Percentiles rank a stretch among this genome's conserved stretches.
Conservation (phyloP, 2,888 invertebrate genomes). For the Auanema sp. region DNA sequence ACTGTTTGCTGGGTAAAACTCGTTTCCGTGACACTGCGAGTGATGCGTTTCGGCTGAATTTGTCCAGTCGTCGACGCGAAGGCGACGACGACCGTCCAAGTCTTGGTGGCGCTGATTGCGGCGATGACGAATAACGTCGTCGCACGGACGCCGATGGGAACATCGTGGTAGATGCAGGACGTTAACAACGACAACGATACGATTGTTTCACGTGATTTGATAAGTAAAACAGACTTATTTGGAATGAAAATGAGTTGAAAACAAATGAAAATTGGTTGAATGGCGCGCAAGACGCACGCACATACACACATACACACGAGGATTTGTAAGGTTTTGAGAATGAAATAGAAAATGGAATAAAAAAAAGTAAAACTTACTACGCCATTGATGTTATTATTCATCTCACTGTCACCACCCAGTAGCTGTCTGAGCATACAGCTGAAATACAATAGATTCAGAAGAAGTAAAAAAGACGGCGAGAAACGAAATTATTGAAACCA, state of each 20-base stretch:
- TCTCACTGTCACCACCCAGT: slow-evolving; percentile 1
- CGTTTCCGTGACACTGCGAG: too few relatives aligned
- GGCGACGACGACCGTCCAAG: too few relatives aligned
- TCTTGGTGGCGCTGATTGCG: too few relatives aligned
- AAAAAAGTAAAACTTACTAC: slow-evolving; percentile 2
- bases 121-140: too few relatives aligned
- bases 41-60: too few relatives aligned
- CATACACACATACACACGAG: not conserved
- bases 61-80: too few relatives aligned
- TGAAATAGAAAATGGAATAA: not conserved
- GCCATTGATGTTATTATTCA: slow-evolving; percentile 6
- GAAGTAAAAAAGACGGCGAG: too few relatives aligned
- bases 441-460: not conserved
- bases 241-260: slow-evolving; percentile 1
- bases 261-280: not conserved
- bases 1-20: too few relatives aligned
- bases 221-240: not conserved
- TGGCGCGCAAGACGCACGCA: not conserved
- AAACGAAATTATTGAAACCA: too few relatives aligned
- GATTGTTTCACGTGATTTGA: not conserved
- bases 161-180: slow-evolving; percentile 2
- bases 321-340: not conserved
- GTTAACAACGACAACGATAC: too few relatives aligned
- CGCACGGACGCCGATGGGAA: too few relatives aligned
- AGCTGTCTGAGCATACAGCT: slow-evolving; percentile 6